These are phyloP conservation scores for Mythimna lalbum DNA, from an alignment of 2,888 invertebrate species.

Conservation along the genomic window DNA sequence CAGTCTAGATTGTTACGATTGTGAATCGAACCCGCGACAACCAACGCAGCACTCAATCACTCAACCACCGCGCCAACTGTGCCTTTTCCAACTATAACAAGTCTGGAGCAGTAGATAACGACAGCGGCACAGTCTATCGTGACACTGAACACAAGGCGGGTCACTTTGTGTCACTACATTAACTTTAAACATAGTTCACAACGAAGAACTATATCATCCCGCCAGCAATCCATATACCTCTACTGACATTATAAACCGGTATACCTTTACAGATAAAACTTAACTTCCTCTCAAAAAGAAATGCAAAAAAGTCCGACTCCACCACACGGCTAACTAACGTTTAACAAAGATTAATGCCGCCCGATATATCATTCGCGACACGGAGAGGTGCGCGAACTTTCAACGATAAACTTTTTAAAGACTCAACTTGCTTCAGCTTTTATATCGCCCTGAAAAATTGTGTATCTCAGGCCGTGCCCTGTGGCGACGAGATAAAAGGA, in stretches of 20 bases:
- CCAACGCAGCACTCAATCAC: too few relatives aligned
- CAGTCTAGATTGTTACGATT: too few relatives aligned
- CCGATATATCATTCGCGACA: slow-evolving; percentile 86
- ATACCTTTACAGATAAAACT: slow-evolving; percentile 56
- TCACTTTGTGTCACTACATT: slow-evolving; percentile 17
- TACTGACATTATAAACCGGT: slow-evolving; percentile 46
- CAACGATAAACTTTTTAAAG: slow-evolving; percentile 89
- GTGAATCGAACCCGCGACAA: too few relatives aligned
- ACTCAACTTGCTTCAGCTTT: slow-evolving; percentile 83
- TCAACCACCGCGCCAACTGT: background rate
- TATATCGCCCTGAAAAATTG: slow-evolving; percentile 90
- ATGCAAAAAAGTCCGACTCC: slow-evolving; percentile 67
- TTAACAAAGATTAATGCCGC: slow-evolving; percentile 86
- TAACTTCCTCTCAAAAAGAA: slow-evolving; percentile 62
- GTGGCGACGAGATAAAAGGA: slow-evolving; percentile 85
- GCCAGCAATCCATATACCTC: slow-evolving; percentile 40
- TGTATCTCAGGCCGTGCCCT: slow-evolving; percentile 84
- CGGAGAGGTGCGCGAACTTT: slow-evolving; percentile 86
- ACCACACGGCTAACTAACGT: slow-evolving; percentile 81
- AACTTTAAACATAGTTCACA: slow-evolving; percentile 22
- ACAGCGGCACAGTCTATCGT: slow-evolving; percentile 12
- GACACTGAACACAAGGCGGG: slow-evolving; percentile 17
- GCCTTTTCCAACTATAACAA: background rate
- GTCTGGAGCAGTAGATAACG: background rate
- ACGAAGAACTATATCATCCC: slow-evolving; percentile 11